Evolutionary conservation across 2,797 vertebrate species (phyloP).

Genomic region (Melanitta fusca): DNA sequence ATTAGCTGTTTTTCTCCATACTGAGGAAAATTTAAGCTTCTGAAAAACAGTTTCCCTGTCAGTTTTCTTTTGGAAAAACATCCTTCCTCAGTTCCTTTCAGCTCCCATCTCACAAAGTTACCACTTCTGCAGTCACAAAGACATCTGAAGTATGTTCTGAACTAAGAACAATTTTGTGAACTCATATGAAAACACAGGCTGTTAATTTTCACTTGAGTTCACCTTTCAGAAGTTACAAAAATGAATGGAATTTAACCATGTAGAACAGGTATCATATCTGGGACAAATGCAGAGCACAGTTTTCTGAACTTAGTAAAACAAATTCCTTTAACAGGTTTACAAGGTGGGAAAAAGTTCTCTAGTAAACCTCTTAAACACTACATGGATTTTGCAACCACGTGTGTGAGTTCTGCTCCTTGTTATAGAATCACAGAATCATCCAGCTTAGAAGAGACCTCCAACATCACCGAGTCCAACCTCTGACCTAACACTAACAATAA

Average conservation of each 20-base stretch:
- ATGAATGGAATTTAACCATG: neutral
- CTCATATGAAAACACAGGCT: neutral
- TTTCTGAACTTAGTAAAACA: neutral
- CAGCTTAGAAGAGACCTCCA: too few species aligned
- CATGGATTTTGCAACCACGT: neutral
- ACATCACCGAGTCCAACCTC: too few species aligned
- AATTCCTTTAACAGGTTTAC: neutral
- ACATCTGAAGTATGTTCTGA: neutral
- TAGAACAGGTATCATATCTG: neutral
- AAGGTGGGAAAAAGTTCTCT: neutral
- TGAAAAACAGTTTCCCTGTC: neutral
- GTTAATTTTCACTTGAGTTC: neutral
- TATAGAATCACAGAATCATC: too few species aligned
- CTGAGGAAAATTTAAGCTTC: neutral
- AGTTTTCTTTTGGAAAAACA: neutral
- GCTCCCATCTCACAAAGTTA: neutral
- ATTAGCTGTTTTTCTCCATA: neutral
- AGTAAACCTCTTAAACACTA: neutral
- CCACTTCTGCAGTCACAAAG: neutral
- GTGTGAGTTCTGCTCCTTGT: neutral
- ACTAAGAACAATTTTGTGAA: neutral
- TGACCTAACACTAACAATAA: too few species aligned
- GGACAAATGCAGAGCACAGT: neutral
- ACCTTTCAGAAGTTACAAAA: neutral
- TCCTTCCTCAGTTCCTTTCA: neutral